Conservation (phyloP, 2,113 vertebrate genomes). For the Micronycteris hirsuta region DNA sequence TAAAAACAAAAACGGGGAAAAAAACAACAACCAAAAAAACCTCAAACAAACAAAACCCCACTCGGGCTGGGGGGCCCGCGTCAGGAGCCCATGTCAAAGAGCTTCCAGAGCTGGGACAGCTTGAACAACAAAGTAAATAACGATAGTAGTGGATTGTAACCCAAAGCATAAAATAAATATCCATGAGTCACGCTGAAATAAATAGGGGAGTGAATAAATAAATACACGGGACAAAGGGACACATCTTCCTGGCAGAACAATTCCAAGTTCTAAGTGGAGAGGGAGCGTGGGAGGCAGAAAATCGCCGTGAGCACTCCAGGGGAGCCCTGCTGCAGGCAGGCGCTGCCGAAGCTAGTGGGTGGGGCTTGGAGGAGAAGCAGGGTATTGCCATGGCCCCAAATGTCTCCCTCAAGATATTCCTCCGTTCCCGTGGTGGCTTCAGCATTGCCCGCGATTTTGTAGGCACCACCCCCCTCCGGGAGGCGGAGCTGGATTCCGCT, state of each 20-base stretch:
- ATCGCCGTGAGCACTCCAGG: accelerated
- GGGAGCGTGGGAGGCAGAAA: neutral
- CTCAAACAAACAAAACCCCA: neutral
- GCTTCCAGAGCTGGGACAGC: neutral
- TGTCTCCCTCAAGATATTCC: neutral
- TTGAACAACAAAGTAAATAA: neutral
- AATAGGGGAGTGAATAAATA: neutral
- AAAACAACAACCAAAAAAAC: neutral
- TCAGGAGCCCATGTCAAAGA: neutral
- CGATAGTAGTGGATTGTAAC: neutral
- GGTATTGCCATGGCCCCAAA: neutral
- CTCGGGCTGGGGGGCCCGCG: too few relatives aligned
- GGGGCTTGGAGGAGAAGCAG: neutral
- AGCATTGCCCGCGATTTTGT: accelerated
- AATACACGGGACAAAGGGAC: neutral
- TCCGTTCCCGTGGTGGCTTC: neutral
- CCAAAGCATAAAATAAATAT: neutral
- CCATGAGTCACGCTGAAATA: neutral
- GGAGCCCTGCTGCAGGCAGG: accelerated
- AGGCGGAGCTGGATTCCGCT: neutral
- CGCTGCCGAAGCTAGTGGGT: accelerated
- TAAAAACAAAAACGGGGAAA: neutral
- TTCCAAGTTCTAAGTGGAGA: neutral
- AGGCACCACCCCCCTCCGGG: neutral
- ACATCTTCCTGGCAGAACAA: neutral